Evolutionary conservation across 2,888 invertebrate genomes (phyloP).

Genomic region (Polietes domitor): DNA sequence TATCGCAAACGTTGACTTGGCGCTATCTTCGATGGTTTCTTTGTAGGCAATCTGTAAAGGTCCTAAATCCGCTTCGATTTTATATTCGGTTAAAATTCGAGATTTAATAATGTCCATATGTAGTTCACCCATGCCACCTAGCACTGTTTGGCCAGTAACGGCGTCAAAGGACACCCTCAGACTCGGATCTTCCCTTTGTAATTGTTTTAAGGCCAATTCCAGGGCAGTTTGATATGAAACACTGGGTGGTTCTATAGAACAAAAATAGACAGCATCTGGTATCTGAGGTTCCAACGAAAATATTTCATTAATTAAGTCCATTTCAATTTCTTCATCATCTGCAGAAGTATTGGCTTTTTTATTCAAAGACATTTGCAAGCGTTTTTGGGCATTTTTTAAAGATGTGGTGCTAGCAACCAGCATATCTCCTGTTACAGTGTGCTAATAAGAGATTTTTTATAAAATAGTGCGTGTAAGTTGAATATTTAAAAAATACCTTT

Average conservation of each 20-base stretch:
- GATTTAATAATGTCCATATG: slow-evolving; percentile 97
- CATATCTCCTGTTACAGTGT: slow-evolving; percentile 89
- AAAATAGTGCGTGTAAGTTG: too few species aligned
- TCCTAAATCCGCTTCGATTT: slow-evolving; percentile 94
- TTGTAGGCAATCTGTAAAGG: slow-evolving; percentile 95
- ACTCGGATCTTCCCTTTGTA: slow-evolving; percentile 96
- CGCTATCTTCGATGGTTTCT: slow-evolving; percentile 84
- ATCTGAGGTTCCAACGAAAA: slow-evolving; percentile 84
- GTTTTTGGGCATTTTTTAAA: slow-evolving; percentile 83
- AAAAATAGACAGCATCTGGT: slow-evolving; percentile 98
- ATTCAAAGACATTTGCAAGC: slow-evolving; percentile 72
- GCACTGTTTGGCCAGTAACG: slow-evolving; percentile 93
- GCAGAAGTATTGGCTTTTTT: slow-evolving; percentile 13
- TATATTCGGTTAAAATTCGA: slow-evolving; percentile 92
- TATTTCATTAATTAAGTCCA: slow-evolving; percentile 72
- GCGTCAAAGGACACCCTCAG: slow-evolving; percentile 87
- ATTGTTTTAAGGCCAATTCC: slow-evolving; percentile 89
- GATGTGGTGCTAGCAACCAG: slow-evolving; percentile 84
- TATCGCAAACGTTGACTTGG: slow-evolving; percentile 70
- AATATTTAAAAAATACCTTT: slow-evolving; percentile 83
- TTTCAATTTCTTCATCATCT: slow-evolving; percentile 73
- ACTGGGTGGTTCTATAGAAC: slow-evolving; percentile 96
- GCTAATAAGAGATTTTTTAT: slow-evolving; percentile 72
- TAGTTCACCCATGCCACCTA: slow-evolving; percentile 98
- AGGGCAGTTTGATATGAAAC: slow-evolving; percentile 87